Conservation (phyloP, 2,113 vertebrate species). For the Sturnus vulgaris region DNA sequence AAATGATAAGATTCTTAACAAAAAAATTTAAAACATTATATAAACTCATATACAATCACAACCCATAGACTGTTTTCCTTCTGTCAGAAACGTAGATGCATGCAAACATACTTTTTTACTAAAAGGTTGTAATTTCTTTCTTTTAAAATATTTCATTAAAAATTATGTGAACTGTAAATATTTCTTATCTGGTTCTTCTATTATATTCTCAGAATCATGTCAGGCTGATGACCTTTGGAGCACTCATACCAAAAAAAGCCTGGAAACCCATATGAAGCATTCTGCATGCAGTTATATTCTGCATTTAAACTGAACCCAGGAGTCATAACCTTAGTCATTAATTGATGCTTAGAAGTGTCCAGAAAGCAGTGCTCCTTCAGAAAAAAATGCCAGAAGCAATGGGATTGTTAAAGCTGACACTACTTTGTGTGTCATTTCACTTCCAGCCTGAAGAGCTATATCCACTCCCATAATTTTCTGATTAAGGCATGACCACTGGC, state of each 20-base stretch:
- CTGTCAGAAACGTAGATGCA: not conserved
- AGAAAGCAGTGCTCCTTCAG: not conserved
- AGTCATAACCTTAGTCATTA: not conserved
- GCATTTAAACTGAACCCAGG: not conserved
- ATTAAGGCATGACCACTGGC: not conserved
- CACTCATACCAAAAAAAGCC: not conserved
- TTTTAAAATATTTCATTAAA: not conserved
- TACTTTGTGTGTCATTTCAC: not conserved
- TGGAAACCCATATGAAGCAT: not conserved
- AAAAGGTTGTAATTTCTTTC: not conserved
- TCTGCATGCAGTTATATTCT: not conserved
- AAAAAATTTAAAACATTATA: not conserved
- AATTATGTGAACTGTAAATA: not conserved
- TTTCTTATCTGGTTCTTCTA: not conserved
- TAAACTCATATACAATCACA: not conserved
- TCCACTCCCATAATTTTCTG: not conserved
- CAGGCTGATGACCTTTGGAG: not conserved
- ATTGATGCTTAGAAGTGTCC: not conserved
- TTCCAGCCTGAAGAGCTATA: not conserved
- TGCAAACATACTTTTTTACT: not conserved
- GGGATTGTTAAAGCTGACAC: not conserved
- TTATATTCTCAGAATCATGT: not conserved
- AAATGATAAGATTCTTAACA: not conserved
- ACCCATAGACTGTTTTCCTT: not conserved
- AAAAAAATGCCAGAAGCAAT: not conserved